Evolutionary conservation across 2,797 vertebrate genomes (phyloP).

Genomic region (Lophotriccus pileatus): DNA sequence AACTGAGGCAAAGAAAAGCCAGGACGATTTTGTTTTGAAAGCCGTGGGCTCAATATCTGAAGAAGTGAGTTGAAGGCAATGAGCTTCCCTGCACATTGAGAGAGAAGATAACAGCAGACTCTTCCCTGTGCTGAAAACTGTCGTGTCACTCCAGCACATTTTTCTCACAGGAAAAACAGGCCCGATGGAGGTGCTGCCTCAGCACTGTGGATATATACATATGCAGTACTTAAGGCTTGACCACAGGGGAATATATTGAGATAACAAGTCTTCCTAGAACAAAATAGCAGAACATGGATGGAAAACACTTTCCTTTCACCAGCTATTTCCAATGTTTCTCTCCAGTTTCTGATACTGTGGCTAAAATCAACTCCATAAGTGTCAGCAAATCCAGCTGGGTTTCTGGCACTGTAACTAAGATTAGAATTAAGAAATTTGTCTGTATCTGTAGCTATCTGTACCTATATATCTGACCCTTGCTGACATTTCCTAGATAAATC

Average conservation of each 20-base stretch:
- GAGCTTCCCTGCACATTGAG: neutral
- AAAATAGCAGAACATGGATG: neutral
- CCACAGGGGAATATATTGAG: neutral
- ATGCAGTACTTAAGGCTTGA: neutral
- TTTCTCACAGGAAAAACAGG: neutral
- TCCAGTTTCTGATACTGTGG: neutral
- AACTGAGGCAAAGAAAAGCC: neutral
- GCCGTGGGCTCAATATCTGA: neutral
- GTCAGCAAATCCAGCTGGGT: neutral
- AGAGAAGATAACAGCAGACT: neutral
- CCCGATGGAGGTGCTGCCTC: accelerated
- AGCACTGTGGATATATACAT: neutral
- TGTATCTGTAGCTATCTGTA: neutral
- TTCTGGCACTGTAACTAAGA: neutral
- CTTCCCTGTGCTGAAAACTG: neutral
- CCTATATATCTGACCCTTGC: neutral
- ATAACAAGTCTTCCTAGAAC: neutral
- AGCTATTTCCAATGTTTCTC: neutral
- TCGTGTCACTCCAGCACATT: accelerated
- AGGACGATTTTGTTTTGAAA: neutral
- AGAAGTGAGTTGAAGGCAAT: neutral
- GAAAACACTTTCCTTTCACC: neutral
- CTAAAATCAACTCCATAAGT: neutral
- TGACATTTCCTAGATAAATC: neutral
- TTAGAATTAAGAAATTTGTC: neutral